A percentile compares a stretch with the other conserved stretches of the same genome.
Evolutionary conservation across 2,797 vertebrate genomes (phyloP).

Genomic region (Anolis apletophallus): DNA sequence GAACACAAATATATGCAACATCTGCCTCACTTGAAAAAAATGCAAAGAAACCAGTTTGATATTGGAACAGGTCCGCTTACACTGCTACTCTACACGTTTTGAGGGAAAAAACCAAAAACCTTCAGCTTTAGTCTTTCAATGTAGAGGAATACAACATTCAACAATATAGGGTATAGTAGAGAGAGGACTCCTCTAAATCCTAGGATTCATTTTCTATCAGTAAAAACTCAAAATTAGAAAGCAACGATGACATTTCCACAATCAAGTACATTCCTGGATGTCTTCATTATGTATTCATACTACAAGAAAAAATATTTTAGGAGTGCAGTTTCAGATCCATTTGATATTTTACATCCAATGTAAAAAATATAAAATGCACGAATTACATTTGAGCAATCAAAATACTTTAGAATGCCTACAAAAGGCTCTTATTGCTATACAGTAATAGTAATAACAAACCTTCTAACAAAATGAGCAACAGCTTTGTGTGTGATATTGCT

Average conservation of each 20-base stretch:
- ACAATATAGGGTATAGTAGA: not conserved
- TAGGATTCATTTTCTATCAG: slow-evolving; percentile 3
- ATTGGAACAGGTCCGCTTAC: not conserved
- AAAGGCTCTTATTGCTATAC: not conserved
- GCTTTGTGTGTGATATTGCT: not conserved
- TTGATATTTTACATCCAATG: not conserved
- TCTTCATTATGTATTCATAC: not conserved
- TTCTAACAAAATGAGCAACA: slow-evolving; percentile 1
- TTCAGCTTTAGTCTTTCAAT: not conserved
- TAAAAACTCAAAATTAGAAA: not conserved
- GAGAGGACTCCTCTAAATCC: not conserved
- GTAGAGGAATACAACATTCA: not conserved
- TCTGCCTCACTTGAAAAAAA: not conserved
- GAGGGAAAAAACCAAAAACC: too few species aligned
- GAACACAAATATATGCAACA: not conserved
- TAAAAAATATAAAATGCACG: not conserved
- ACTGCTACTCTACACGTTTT: not conserved
- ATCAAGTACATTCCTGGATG: not conserved
- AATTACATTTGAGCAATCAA: not conserved
- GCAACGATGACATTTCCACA: not conserved
- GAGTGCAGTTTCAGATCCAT: not conserved
- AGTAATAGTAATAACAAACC: not conserved
- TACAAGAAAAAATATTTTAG: not conserved
- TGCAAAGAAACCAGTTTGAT: not conserved
- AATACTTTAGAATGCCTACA: not conserved